Evolutionary conservation across 2,888 invertebrate species (phyloP).

Genomic region (Melieria crassipennis): DNA sequence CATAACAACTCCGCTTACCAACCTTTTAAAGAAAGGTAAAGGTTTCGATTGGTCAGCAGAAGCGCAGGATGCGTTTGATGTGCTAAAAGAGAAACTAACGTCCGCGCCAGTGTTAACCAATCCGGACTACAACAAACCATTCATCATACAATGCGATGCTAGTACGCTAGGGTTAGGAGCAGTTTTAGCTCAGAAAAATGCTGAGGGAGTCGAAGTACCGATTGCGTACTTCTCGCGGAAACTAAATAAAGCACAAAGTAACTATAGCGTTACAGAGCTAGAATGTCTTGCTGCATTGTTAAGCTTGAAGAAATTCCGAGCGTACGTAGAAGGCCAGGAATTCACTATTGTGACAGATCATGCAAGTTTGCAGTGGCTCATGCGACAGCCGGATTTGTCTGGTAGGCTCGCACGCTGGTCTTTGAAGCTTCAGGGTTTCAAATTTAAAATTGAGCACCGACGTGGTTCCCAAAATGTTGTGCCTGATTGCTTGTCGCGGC

Average conservation of each 20-base stretch:
- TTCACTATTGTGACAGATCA: conserved; percentile 21
- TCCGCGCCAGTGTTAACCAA: not conserved
- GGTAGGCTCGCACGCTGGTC: no score
- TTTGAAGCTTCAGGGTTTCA: conserved; percentile 14
- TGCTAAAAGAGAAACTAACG: not conserved
- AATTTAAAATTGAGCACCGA: conserved; percentile 13
- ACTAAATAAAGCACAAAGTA: conserved; percentile 31
- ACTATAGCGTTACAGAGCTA: conserved; percentile 28
- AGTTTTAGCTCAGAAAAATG: conserved; percentile 5
- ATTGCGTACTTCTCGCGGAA: conserved; percentile 21
- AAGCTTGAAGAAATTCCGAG: conserved; percentile 18
- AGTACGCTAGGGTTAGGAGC: conserved; percentile 8
- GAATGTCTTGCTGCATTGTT: conserved; percentile 18
- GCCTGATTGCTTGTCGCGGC: conserved; percentile 14
- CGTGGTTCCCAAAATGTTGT: conserved; percentile 20
- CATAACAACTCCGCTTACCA: conserved; percentile 14
- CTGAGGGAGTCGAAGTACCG: not conserved
- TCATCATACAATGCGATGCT: conserved; percentile 3
- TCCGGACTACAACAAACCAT: conserved; percentile 3
- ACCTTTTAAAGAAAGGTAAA: conserved; percentile 15
- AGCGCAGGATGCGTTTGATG: not conserved
- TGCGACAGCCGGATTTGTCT: conserved; percentile 28
- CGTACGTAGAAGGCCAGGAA: conserved; percentile 23
- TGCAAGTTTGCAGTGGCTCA: conserved; percentile 17
- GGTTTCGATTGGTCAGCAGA: not conserved